phyloP scores from a whole-genome alignment of 2,888 invertebrate species.

The Plagodis dolabraria region DNA sequence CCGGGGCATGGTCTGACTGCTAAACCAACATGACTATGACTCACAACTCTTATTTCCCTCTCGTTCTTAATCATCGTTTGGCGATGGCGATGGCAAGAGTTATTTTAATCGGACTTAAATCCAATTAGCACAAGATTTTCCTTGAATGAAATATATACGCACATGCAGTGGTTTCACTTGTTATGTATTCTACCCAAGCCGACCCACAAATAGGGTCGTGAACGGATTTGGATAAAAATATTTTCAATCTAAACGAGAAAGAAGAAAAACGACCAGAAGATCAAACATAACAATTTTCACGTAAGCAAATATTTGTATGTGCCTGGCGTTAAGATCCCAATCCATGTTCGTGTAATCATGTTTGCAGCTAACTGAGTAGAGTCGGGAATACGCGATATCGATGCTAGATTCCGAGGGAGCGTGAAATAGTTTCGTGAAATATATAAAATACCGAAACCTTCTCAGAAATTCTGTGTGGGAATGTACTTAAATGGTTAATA shows the following conservation, averaged over 20 bases:
- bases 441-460: constrained; percentile 44
- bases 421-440: constrained; percentile 53
- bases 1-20: too few relatives aligned
- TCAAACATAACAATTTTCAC: constrained; percentile 30
- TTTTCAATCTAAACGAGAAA: constrained; percentile 19
- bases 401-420: constrained; percentile 46
- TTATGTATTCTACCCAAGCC: background rate
- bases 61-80: too few relatives aligned
- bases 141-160: too few relatives aligned
- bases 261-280: constrained; percentile 20
- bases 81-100: too few relatives aligned
- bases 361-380: constrained; percentile 46
- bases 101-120: constrained; percentile 45
- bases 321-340: constrained; percentile 36
- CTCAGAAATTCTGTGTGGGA: constrained; percentile 15
- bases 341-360: constrained; percentile 45
- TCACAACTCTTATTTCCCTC: too few relatives aligned
- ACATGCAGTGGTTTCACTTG: constrained; percentile 9
- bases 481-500: constrained; percentile 21
- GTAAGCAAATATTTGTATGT: constrained; percentile 38
- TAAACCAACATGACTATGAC: too few relatives aligned
- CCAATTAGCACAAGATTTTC: constrained; percentile 32
- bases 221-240: constrained; percentile 24
- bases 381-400: constrained; percentile 49
- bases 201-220: constrained; percentile 4